Percentiles rank a stretch among this genome's conserved stretches.
These are phyloP conservation scores for Noctuana brunneofusca DNA, from an alignment of 2,888 invertebrate genomes.

Conservation along the genomic window DNA sequence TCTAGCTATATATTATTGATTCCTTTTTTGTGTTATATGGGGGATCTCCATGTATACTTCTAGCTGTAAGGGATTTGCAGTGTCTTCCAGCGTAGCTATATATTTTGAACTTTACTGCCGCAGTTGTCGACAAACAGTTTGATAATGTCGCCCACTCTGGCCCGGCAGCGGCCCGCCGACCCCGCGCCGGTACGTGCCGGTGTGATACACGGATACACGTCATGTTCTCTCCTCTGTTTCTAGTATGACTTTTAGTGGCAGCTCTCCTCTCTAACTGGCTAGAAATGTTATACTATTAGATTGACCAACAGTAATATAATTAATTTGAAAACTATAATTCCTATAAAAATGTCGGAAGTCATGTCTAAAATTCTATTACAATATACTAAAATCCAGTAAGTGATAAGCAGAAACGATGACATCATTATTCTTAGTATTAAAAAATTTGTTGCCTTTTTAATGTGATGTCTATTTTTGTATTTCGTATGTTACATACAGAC, in stretches of 20 bases:
- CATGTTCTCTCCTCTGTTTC: neutral
- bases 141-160: constrained; percentile 67
- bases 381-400: no score
- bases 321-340: no score
- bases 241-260: neutral
- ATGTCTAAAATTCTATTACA: no score
- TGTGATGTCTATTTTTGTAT: no score
- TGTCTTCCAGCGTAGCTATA: neutral
- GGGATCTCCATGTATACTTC: neutral
- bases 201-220: constrained; percentile 33
- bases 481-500: no score
- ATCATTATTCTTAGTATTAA: no score
- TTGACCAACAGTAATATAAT: no score
- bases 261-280: no score
- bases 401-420: no score
- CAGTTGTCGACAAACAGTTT: constrained; percentile 74
- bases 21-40: neutral
- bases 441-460: no score
- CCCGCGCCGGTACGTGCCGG: constrained; percentile 63
- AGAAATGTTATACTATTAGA: no score
- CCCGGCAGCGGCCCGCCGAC: constrained; percentile 61
- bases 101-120: constrained; percentile 36
- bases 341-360: no score
- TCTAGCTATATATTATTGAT: neutral
- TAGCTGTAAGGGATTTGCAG: neutral